phyloP scores from a whole-genome alignment of 92 coral and sea anemone genomes.

The Heteractis magnifica region DNA sequence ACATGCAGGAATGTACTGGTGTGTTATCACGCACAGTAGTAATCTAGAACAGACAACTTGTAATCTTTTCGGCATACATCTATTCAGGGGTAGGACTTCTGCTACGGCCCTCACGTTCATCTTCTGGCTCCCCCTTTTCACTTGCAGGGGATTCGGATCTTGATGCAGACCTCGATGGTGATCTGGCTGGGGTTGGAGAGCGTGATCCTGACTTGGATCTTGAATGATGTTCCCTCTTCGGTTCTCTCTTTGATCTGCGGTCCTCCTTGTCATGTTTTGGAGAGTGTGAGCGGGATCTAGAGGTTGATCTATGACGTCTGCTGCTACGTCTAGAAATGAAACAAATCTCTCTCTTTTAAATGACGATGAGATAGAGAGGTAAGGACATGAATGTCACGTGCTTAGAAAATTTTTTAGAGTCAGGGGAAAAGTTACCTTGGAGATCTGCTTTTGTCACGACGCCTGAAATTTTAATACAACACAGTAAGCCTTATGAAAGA shows the following conservation, averaged over 20 bases:
- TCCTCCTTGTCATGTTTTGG: constrained; percentile 51
- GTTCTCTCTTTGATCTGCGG: constrained; percentile 29
- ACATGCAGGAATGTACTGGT: no score
- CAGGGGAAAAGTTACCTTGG: background rate
- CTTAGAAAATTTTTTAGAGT: background rate
- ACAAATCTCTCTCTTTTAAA: no score
- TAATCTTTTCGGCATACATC: background rate
- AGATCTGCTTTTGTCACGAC: constrained; percentile 12
- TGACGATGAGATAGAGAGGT: no score
- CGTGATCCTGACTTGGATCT: constrained; percentile 68
- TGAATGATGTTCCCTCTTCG: constrained; percentile 48
- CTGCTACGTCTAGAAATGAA: constrained; percentile 53
- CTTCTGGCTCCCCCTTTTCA: constrained; percentile 69
- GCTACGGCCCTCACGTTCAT: constrained; percentile 52
- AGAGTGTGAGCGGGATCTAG: constrained; percentile 73
- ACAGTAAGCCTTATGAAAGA: background rate
- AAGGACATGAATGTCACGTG: no score
- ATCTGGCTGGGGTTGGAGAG: constrained; percentile 46
- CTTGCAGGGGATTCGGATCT: constrained; percentile 11
- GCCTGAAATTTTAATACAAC: background rate
- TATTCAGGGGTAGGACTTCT: constrained; percentile 59
- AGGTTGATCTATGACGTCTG: constrained; percentile 62
- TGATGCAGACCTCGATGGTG: constrained; percentile 23
- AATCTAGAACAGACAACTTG: no score
- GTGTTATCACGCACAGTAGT: no score